Evolutionary conservation across 2,113 vertebrate genomes (phyloP), one percentile per base, ranked within the genome.

Genomic region (Poeciliopsis retropinna): DNA sequence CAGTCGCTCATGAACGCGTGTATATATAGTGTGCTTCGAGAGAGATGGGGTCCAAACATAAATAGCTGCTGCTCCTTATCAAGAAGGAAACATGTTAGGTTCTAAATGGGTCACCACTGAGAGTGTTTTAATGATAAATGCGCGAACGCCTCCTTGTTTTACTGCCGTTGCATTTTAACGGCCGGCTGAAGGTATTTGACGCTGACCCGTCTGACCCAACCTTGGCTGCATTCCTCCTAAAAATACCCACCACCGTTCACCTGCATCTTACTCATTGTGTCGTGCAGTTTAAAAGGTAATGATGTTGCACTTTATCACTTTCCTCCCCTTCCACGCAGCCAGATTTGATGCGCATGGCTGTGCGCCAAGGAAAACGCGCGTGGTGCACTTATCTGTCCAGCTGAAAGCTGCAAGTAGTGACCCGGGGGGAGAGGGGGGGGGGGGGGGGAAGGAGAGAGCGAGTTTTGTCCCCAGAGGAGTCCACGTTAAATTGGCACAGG

Each of bases 361-460:
- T 81, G 82, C 66, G 85, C 90, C 91, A 91, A 87, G 72, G 84
- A 88, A 90, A 90, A 92, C 90, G 80, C 70, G 73, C 67, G 71
- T 61, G 67, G 64, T 77, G 79, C 83, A 82, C 87, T 90, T 90
- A 90, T 90, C 86, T 84, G 79, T 62, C 85, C 78, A 9, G 65
- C 83, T 88, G 82, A 88, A 78, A 83, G 83, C 76, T 73, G 80
- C 73, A 78, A 79, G 83, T 81, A 76, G 84, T 71, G 84, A 80
- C 72, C 41, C 47, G 76, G 79, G 72, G 34, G 39, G 74, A 30
- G n/a, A n/a, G 15, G 39, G 54, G 34, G 2, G 74, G 63, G 64
- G 57, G 47, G 30, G 77, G 70, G 70, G 61, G 47, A 66, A 25
- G 66, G 57, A 68, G 63, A 17, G 25, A n/a, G 13, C 6, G 61